Base-by-base conservation (phyloP, 2,797 vertebrate species). In the Sebastes flavidus region DNA sequence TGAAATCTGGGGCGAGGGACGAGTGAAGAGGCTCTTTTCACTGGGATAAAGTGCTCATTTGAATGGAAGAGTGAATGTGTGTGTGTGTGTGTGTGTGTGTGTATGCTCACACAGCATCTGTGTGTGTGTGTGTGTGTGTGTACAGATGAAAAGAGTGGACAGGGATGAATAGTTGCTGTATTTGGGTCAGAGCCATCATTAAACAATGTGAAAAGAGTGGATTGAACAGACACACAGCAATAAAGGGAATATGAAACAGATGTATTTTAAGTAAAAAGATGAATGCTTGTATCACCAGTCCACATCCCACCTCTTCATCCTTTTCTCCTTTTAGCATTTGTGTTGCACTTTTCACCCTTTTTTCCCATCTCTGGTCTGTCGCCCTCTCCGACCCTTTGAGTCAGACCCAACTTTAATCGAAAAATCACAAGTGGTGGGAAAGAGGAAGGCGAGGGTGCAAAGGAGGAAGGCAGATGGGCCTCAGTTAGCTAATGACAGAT, bases 121-220 rank as follows among this genome's bases (percentile, higher is more conserved):
- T 70, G 60, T 70, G 65, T 72, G 78, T 75, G 78, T 65, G 52
- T 84, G 27, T 70, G 60, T 70, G 65, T 84, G 72, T 80, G 69
- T 70, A 68, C 69, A 38, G 42, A 80, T 84, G 75, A 87, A 83
- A 87, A 88, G 84, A 83, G 83, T 80, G 79, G 87, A 84, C 80
- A 24, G 66, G 55, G 29, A 81, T 86, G 89, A 94, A 93, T 87
- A 83, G 92, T 76, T 82, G 80, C 70, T 85, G 81, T 86, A 92
- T 93, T 89, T 89, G 91, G 92, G 94, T 94, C 92, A 93, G 79
- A 74, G 81, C 83, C 87, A 83, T 90, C 74, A 88, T 88, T 76
- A 78, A 88, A 87, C 75, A 89, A 65, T 77, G 61, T 78, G 77
- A 89, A 83, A 69, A n/a, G 22, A 77, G 77, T 56, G 65, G 65